Evolutionary conservation across 2,888 invertebrate species (phyloP), one percentile per base, ranked within the genome.

Genomic region (Orthosia incerta): DNA sequence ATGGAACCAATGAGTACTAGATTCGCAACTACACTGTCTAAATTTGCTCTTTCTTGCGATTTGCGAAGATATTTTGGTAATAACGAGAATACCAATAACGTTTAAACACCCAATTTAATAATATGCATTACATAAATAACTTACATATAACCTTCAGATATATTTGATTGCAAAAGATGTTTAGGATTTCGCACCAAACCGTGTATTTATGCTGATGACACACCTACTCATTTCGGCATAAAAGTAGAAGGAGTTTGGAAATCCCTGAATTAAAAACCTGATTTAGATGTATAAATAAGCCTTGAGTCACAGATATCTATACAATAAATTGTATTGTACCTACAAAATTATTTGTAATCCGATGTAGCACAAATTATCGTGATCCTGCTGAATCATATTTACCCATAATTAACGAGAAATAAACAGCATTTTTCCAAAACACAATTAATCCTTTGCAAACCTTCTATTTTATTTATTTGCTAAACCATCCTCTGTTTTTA

Each of bases 351-450:
- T 62, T 66, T 48, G 9, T 39, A 66, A 64, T 50, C 26, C 4
- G 45, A 53, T 12, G n/a, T 23, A 53, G 50, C 16, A 62, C 20
- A 71, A 84, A 79, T 71, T 66, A 73, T 70, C 50, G 11, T 9
- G 48, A 64, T 11, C 39, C 50, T 65, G 55, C 51, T 39, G 62
- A 77, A 82, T 73, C 45, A 26, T 78, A 56, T 82, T 76, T 74
- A 69, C 51, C 56, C 55, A 62, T 55, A 80, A 66, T 74, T 69
- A 78, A 69, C 57, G 61, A 50, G n/a, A 61, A 26, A 60, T 62
- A 74, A 69, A 71, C 48, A 73, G 9, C 13, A 56, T 78, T 68
- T 57, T 31, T 63, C 20, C n/a, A 31, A 15, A 76, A 55, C 20
- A 56, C 15, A 62, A 64, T 70, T 51, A 72, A 66, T 66, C 15